Conservation (phyloP, 2,888 invertebrate species). For the Athetis lepigone region DNA sequence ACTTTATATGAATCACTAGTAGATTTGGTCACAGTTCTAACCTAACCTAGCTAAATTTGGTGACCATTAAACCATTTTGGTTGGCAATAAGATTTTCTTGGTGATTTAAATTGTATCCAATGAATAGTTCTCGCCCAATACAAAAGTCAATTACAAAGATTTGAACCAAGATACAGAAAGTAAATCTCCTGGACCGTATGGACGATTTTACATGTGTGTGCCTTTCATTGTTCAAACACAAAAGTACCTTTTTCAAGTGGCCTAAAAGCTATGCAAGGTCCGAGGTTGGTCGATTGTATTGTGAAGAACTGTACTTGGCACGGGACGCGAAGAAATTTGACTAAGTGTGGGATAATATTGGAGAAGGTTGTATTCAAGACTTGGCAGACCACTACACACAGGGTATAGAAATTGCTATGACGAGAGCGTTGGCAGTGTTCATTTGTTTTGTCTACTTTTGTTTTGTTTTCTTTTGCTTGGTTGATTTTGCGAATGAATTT, state of each 20-base stretch:
- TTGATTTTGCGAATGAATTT: too few relatives aligned
- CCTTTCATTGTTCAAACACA: constrained; percentile 32
- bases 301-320: constrained; percentile 48
- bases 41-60: too few relatives aligned
- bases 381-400: constrained; percentile 47
- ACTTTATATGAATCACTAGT: too few relatives aligned
- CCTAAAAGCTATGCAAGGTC: constrained; percentile 31
- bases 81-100: too few relatives aligned
- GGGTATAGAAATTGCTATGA: neutral
- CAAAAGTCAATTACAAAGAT: too few relatives aligned
- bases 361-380: constrained; percentile 17
- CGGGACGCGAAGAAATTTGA: constrained; percentile 20
- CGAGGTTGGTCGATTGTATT: constrained; percentile 36
- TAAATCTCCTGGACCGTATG: neutral
- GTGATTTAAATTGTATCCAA: too few relatives aligned
- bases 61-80: too few relatives aligned
- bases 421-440: constrained; percentile 1
- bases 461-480: neutral
- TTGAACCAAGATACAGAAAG: neutral
- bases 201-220: neutral
- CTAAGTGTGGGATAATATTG: constrained; percentile 27
- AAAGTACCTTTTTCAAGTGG: constrained; percentile 40
- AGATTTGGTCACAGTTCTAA: too few relatives aligned
- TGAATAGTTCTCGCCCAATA: too few relatives aligned
- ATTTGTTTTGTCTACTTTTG: constrained; percentile 14